Percentiles rank a stretch among this genome's conserved stretches.
These are phyloP conservation scores for Lithophane ornitopus DNA, from an alignment of 2,888 invertebrate species.

Conservation along the genomic window DNA sequence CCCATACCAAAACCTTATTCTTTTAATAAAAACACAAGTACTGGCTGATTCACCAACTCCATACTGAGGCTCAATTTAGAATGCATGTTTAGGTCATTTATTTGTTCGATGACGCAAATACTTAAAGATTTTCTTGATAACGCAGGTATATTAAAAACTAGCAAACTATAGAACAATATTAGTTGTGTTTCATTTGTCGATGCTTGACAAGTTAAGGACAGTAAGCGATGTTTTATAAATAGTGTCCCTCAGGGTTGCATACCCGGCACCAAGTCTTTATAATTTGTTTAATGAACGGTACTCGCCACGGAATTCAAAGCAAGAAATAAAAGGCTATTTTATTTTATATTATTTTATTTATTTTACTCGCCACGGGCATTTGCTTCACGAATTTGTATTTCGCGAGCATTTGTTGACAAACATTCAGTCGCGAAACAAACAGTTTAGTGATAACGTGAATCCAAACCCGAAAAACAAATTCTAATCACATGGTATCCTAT, in stretches of 20 bases:
- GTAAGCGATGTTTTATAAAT: background rate
- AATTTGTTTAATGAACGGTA: background rate
- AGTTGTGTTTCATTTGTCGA: slow-evolving; percentile 6
- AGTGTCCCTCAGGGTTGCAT: background rate
- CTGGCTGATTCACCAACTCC: slow-evolving; percentile 35
- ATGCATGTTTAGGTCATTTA: slow-evolving; percentile 41
- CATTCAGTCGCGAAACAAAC: background rate
- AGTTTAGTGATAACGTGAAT: background rate
- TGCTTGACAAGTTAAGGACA: background rate
- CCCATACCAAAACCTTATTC: background rate
- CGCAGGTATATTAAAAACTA: slow-evolving; percentile 9
- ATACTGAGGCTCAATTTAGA: slow-evolving; percentile 28
- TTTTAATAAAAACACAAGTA: slow-evolving; percentile 14
- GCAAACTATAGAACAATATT: background rate
- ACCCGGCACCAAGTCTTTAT: background rate
- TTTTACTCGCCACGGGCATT: background rate
- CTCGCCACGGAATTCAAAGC: no score
- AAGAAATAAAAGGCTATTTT: no score
- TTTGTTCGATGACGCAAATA: slow-evolving; percentile 32
- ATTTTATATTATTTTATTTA: no score
- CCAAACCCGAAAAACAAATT: slow-evolving; percentile 1
- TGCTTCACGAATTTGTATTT: background rate
- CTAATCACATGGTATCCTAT: background rate
- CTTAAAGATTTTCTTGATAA: slow-evolving; percentile 26
- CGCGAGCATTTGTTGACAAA: background rate